Evolutionary conservation across 2,888 invertebrate genomes (phyloP).

Genomic region (Acheta domesticus): DNA sequence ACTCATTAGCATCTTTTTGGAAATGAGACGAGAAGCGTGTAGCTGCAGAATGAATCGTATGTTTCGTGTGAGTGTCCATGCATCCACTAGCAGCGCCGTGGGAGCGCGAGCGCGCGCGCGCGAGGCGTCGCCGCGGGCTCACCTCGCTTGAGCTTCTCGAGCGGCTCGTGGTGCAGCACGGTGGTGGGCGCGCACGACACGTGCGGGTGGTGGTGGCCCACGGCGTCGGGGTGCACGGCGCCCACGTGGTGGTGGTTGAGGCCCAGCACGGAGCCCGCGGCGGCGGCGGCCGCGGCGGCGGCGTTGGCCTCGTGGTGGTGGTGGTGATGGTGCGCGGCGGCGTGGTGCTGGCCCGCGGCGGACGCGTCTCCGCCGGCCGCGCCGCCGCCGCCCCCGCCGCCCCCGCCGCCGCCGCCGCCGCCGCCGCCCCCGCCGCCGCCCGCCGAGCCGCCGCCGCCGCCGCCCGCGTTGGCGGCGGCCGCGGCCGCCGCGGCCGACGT

Average conservation of each 20-base stretch:
- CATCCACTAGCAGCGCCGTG: neutral
- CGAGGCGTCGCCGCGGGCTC: conserved; percentile 46
- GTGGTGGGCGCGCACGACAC: conserved; percentile 56
- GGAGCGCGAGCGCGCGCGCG: neutral
- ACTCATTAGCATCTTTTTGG: no score
- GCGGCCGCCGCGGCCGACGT: conserved; percentile 33
- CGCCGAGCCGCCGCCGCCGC: conserved; percentile 55
- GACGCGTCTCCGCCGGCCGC: conserved; percentile 57
- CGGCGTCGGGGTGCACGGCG: conserved; percentile 55
- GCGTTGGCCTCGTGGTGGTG: conserved; percentile 54
- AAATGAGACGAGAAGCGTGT: no score
- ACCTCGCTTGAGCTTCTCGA: conserved; percentile 77
- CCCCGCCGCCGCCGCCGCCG: conserved; percentile 34
- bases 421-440: conserved; percentile 55
- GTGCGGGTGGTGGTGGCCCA: conserved; percentile 52
- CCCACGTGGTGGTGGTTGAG: conserved; percentile 48
- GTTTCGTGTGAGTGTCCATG: no score
- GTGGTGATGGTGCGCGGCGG: conserved; percentile 54
- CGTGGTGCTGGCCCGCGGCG: conserved; percentile 52
- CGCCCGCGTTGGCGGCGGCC: conserved; percentile 43
- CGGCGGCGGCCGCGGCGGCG: conserved; percentile 56
- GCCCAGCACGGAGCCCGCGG: conserved; percentile 50
- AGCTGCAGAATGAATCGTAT: no score
- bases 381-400: conserved; percentile 40
- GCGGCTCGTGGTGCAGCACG: conserved; percentile 62